These are phyloP conservation scores for Drosophila maculinotata DNA, from an alignment of 2,888 invertebrate genomes.

Conservation along the genomic window DNA sequence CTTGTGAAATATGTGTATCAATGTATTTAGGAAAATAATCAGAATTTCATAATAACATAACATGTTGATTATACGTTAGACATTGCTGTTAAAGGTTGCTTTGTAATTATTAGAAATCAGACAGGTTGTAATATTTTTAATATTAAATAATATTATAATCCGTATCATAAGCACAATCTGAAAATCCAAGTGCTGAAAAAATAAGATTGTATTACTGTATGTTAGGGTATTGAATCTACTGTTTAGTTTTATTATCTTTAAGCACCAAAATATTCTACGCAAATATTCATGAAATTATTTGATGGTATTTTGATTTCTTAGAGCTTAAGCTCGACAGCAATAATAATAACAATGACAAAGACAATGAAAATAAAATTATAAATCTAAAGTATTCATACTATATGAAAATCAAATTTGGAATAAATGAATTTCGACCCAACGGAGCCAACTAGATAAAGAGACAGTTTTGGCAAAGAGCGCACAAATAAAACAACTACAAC, in stretches of 20 bases:
- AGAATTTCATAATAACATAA: background rate
- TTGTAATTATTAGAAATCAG: no score
- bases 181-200: no score
- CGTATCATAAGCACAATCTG: no score
- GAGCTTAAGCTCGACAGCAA: background rate
- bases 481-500: conserved; percentile 15
- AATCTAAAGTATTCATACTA: conserved; percentile 18
- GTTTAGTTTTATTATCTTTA: no score
- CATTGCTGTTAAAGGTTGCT: background rate
- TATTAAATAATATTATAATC: no score
- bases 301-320: background rate
- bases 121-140: no score
- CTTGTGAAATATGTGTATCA: no score
- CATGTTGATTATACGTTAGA: background rate
- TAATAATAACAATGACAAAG: conserved; percentile 1
- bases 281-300: background rate
- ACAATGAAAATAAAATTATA: conserved; percentile 3
- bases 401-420: conserved; percentile 33
- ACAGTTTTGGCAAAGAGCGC: conserved; percentile 18
- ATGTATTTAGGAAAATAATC: no score
- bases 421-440: conserved; percentile 41
- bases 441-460: conserved; percentile 27
- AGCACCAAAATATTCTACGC: background rate
- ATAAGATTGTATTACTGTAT: no score
- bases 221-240: no score